Evolutionary conservation across 2,113 vertebrate genomes (phyloP), one percentile per base, ranked within the genome.

Genomic region (Coregonus clupeaformis): DNA sequence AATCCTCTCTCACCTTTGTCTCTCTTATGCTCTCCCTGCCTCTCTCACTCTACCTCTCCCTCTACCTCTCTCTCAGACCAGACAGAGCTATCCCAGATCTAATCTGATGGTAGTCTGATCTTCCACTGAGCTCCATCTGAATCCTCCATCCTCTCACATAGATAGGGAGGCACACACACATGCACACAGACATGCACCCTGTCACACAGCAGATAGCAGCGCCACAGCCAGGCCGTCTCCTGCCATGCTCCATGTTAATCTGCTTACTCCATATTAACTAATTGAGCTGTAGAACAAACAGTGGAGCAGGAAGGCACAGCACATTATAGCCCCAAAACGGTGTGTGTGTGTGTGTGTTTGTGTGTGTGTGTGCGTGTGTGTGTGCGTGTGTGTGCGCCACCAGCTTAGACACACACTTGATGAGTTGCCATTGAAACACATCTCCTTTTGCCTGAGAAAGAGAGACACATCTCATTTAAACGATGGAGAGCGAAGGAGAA

Each of bases 261-360:
- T 82, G 76, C 82, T 85, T 87, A 85, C 49, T 70, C 77, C 78
- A 77, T 80, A 87, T 87, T 84, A 85, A 80, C 78, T 87, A 84
- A 87, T 86, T 82, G 82, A 81, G 80, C 78, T 75, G 71, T 71
- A 84, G 74, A 79, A 80, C 81, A 84, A 81, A 80, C 80, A 72
- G 73, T 73, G 47, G 75, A 71, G 76, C 78, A 59, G 30, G 29
- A 9, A 16, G 72, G 71, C 68, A 74, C 30, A 59, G 7, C 67
- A 73, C 67, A 74, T 73, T 76, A 75, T 76, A 77, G 69, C 65
- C 63, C 73, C 20, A 22, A 59, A 66, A 66, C 29, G 7, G 24
- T 63, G 42, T 45, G 42, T 11, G 42, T 45, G 42, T 11, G 42
- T 11, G 42, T 11, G 9, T 11, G 42, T 45, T 1, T 45, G 42